These are phyloP conservation scores for Actenoides lindsayi DNA, from an alignment of 2,113 vertebrate genomes.

Conservation along the genomic window DNA sequence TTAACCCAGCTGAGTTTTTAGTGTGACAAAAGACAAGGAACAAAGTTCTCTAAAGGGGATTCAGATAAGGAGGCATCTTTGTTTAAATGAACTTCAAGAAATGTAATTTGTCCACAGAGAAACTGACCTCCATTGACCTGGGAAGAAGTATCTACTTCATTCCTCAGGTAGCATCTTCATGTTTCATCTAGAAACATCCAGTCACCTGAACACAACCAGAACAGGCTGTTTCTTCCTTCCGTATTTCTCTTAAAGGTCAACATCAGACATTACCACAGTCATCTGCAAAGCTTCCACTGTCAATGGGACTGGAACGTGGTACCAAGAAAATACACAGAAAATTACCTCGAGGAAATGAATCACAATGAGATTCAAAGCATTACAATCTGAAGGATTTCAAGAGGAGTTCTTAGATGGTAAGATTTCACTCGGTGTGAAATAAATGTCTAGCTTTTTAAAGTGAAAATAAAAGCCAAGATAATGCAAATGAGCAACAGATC, in stretches of 20 bases:
- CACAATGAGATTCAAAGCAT: background rate
- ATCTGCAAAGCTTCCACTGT: background rate
- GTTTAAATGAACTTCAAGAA: background rate
- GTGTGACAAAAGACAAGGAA: background rate
- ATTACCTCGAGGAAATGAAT: background rate
- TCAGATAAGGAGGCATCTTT: background rate
- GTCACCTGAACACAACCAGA: background rate
- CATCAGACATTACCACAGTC: background rate
- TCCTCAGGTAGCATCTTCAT: background rate
- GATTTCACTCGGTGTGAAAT: background rate
- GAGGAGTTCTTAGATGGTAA: background rate
- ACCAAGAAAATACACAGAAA: background rate
- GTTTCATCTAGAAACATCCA: background rate
- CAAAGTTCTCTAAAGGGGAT: background rate
- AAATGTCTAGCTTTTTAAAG: background rate
- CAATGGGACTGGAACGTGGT: background rate
- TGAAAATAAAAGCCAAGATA: background rate
- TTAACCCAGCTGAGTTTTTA: background rate
- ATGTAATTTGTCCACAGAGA: background rate
- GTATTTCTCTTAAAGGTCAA: background rate
- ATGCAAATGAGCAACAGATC: slow-evolving; percentile 11
- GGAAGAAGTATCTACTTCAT: background rate
- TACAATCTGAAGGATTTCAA: background rate
- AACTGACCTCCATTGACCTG: background rate
- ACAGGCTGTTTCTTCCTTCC: background rate